Evolutionary conservation across 1,140 invertebrate genomes (phyloP), one percentile per base, ranked within the genome.

Genomic region (Drosophila ficusphila): DNA sequence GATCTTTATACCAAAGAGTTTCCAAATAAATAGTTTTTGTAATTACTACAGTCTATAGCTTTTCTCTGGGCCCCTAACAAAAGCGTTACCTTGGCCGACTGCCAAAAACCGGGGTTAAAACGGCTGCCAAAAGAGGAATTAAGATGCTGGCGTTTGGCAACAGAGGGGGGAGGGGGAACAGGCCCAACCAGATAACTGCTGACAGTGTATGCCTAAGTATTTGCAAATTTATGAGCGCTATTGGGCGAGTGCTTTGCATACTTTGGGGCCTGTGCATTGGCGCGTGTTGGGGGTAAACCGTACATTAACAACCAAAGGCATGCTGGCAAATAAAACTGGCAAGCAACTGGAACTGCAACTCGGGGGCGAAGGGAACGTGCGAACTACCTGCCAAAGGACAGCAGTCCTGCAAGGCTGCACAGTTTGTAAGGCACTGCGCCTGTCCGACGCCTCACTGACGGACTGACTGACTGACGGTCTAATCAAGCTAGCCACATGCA

Each of bases 401-500:
- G 44, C 19, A 14, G n/a, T 23, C n/a, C 12, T 42, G 41, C 39
- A 21, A 23, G 39, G 19, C 27, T 48, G 23, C 21, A 49, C 62
- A 75, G 64, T 64, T 79, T 73, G 36, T 16, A 41, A 75, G 58
- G 38, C 64, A 62, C 44, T 76, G 72, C 34, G 11, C 39, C 16
- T 44, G 60, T 38, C 46, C 38, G 6, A 39, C 8, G 12, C 34
- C 34, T 7, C 21, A 16, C 21, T 39, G 21, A 21, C 51, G 3
- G 21, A 12, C 29, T 25, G n/a, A 51, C 42, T 25, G 21, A 23
- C 41, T 38, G 49, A 34, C 21, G 56, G 31, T 38, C 21, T 56
- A 47, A 48, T 78, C 57, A 85, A 86, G 81, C 67, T 47, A 85
- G 76, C 81, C 81, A 86, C 81, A 85, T 88, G 81, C 81, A 85